Conservation (phyloP, 2,888 invertebrate genomes). For the Junonia oenone region DNA sequence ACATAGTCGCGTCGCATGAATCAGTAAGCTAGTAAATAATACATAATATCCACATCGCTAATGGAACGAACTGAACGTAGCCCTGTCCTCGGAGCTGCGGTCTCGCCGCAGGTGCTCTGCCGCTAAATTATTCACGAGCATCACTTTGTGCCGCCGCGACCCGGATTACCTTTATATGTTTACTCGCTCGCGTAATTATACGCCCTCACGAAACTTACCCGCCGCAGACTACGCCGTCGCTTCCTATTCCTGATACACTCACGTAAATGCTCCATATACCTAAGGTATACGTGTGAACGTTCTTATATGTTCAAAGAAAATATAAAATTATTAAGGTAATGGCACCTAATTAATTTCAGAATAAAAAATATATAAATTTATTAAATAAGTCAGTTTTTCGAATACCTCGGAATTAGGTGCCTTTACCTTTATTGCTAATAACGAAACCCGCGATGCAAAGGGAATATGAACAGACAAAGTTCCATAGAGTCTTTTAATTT, state of each 20-base stretch:
- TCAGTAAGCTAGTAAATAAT: conserved; percentile 14
- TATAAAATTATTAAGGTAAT: too few species aligned
- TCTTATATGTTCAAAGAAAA: too few species aligned
- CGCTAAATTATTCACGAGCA: conserved; percentile 74
- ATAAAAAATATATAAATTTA: too few species aligned
- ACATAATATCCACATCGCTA: conserved; percentile 4
- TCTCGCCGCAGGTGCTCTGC: conserved; percentile 63
- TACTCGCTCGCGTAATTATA: conserved; percentile 76
- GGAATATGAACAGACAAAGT: too few species aligned
- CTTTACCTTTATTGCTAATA: too few species aligned
- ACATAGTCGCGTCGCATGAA: neutral
- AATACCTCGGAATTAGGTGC: too few species aligned
- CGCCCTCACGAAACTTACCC: conserved; percentile 71
- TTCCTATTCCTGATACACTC: conserved; percentile 7
- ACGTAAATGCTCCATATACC: neutral
- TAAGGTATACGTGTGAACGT: too few species aligned
- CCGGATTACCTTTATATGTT: conserved; percentile 78
- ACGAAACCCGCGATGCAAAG: too few species aligned
- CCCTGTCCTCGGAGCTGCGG: conserved; percentile 51
- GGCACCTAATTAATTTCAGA: too few species aligned
- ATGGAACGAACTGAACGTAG: conserved; percentile 29
- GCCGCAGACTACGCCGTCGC: conserved; percentile 26
- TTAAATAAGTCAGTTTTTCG: too few species aligned
- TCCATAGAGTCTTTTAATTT: too few species aligned
- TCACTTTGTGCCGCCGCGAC: conserved; percentile 76